Base-by-base conservation (phyloP, 2,113 vertebrate species). In the Otocyon megalotis region DNA sequence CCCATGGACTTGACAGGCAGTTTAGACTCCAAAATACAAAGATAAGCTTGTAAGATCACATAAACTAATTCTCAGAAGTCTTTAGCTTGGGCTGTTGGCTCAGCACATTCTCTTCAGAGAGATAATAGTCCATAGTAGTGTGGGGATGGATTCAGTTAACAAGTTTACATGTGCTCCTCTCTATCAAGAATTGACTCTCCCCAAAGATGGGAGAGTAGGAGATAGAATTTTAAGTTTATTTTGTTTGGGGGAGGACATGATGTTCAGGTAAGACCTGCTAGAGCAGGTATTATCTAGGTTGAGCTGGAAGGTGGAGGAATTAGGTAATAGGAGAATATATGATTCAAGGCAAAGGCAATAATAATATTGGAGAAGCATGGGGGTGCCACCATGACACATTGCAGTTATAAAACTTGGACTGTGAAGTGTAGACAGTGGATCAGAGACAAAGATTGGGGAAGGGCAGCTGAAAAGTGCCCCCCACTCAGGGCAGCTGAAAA, bases 361-460 rank as follows among this genome's bases (percentile, higher is more conserved):
- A 20, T 12, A 62, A 20, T 12, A 32, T 48, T 69, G 35, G 1
- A 16, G 63, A 80, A 91, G n/a, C 5, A 0, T 22, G 2, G 16
- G 9, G 14, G 22, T 12, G 5, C 48, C 20, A 63, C 26, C 14
- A 28, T 1, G 11, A 8, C 8, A 48, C 0, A 0, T 60, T 54
- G 37, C 24, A 37, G 22, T 15, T 87, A 37, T 58, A 50, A 88
- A 67, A 71, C 14, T 22, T 90, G 37, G 8, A 56, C 69, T 16
- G 4, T 13, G 28, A 26, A 28, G 28, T 28, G 28, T 32, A 37
- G 53, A 30, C 1, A 1, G 17, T 20, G 9, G 0, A 14, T 32
- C 17, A 12, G 17, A 88, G 5, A 14, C 4, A 24, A 13, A 3
- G 13, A 67, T 26, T 43, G 35, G 20, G 67, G 11, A 76, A 20